Base-by-base conservation (phyloP, 2,113 vertebrate species). In the Dolichotis patagonum region DNA sequence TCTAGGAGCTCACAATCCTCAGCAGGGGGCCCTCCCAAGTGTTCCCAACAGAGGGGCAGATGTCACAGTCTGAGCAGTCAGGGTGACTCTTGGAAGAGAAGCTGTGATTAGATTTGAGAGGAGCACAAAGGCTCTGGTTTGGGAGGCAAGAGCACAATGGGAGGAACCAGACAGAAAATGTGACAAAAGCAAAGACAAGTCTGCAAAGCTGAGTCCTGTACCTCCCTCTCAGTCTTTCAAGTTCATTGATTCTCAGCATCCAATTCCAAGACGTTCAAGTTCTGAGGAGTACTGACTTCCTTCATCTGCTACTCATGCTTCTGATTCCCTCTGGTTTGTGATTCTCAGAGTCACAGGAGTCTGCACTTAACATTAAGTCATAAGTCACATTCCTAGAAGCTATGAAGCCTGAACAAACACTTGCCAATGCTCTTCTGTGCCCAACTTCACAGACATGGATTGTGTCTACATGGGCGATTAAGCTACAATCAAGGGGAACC, bases 311-410 rank as follows among this genome's bases (percentile, higher is more conserved):
- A 81, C 62, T 95, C 1, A 1, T 52, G 43, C 38, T 84, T 67
- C 28, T 49, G 77, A 82, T 5, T 65, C 11, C 19, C 38, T 85
- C 69, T 90, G 84, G 35, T 58, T 86, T 86, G 85, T 46, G 78
- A 56, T 54, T 86, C 32, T 86, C 65, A 96, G 89, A 96, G 92
- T 63, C 26, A 38, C 24, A 52, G 54, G 54, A 62, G 35, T 89
- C 67, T 84, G 41, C 32, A 35, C 16, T 86, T 41, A 78, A 83
- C 92, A 84, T 88, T 49, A 90, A 69, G 62, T 22, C 41, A 26
- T 41, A 93, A 85, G 24, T 65, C 80, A 52, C 54, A 84, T n/a
- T 73, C 65, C 38, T 56, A 60, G 63, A 63, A 93, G 71, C 49
- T 71, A 75, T 49, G n/a, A 13, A 67, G 81, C 81, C 69, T 85